A percentile compares a stretch with the other conserved stretches of the same genome.
Evolutionary conservation across 2,113 vertebrate species (phyloP).

Genomic region (Etia nguti): DNA sequence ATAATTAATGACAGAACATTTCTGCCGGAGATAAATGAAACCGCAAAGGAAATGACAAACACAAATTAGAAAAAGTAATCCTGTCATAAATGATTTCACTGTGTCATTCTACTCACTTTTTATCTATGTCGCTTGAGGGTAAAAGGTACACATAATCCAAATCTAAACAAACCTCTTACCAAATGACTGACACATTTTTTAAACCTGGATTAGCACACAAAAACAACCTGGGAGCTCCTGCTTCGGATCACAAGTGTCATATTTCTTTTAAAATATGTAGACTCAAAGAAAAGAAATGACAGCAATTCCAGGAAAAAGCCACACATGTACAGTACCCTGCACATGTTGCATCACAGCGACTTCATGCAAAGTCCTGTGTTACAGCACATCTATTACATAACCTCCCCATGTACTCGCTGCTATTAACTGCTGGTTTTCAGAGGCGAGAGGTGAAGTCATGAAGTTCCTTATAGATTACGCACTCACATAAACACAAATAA

Average conservation of each 20-base stretch:
- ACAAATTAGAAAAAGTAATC: not conserved
- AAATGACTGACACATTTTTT: not conserved
- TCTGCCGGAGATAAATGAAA: not conserved
- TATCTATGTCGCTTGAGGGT: not conserved
- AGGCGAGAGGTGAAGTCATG: not conserved
- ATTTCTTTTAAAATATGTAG: not conserved
- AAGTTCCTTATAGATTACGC: not conserved
- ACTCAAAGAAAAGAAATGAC: conserved; percentile 3
- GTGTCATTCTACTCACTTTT: not conserved
- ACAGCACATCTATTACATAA: conserved; percentile 29
- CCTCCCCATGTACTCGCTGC: not conserved
- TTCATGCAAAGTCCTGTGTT: conserved; percentile 26
- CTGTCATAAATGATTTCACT: not conserved
- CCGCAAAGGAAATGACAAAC: not conserved
- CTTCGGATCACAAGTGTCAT: not conserved
- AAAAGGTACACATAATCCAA: not conserved
- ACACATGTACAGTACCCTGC: not conserved
- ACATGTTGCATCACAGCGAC: conserved; percentile 6
- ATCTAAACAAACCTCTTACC: not conserved
- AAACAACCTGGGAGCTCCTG: not conserved
- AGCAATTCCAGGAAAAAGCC: conserved; percentile 19
- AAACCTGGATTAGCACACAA: not conserved
- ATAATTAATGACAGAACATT: not conserved
- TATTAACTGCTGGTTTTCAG: not conserved
- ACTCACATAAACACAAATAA: not conserved